These are phyloP conservation scores for Lochmaea capreae DNA, from an alignment of 2,888 invertebrate genomes.

Conservation along the genomic window DNA sequence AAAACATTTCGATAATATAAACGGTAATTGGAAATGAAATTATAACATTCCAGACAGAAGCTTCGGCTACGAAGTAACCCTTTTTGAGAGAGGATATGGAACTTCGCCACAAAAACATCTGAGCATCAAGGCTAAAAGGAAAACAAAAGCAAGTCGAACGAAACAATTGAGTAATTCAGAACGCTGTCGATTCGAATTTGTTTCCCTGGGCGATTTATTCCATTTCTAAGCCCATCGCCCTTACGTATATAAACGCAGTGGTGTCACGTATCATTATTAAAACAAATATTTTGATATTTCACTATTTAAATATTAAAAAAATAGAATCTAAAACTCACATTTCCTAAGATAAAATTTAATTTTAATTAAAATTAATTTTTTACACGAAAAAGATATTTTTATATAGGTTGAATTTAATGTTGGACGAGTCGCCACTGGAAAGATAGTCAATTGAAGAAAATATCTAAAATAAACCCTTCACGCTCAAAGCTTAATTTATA, in stretches of 20 bases:
- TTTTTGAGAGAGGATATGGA: slow-evolving; percentile 27
- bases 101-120: slow-evolving; percentile 46
- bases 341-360: too few species aligned
- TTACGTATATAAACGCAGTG: slow-evolving; percentile 23
- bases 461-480: slow-evolving; percentile 46
- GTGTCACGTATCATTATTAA: background rate
- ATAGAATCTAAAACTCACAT: too few species aligned
- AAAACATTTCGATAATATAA: slow-evolving; percentile 19
- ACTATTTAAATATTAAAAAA: too few species aligned
- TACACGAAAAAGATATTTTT: background rate
- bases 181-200: slow-evolving; percentile 62
- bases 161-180: slow-evolving; percentile 55
- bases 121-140: slow-evolving; percentile 51
- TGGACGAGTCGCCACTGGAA: slow-evolving; percentile 11
- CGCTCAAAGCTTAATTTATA: slow-evolving; percentile 47
- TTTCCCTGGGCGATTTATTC: slow-evolving; percentile 52
- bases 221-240: slow-evolving; percentile 47
- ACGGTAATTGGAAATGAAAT: slow-evolving; percentile 31
- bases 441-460: slow-evolving; percentile 49
- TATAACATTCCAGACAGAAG: slow-evolving; percentile 21
- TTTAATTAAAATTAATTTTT: too few species aligned
- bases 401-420: background rate
- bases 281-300: too few species aligned
- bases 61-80: slow-evolving; percentile 26
- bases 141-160: slow-evolving; percentile 53